Conservation (phyloP, 1,140 invertebrate species). For the Choristoneura fumiferana region DNA sequence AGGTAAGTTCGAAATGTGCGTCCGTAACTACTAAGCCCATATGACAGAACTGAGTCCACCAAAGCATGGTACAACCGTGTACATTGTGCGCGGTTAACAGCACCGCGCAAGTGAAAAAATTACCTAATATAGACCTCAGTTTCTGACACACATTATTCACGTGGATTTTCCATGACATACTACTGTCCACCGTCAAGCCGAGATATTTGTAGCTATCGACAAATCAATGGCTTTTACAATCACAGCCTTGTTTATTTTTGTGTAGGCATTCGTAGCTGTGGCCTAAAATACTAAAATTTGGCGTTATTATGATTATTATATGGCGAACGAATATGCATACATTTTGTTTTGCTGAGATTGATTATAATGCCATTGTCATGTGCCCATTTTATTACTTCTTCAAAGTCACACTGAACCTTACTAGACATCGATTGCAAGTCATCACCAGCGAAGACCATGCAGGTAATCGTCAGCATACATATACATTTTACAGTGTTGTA, state of each 20-base stretch:
- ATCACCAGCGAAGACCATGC: conserved; percentile 1
- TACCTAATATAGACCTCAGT: neutral
- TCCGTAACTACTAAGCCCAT: too few species aligned
- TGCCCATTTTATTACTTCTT: conserved; percentile 1
- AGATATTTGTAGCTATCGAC: neutral
- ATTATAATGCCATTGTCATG: too few species aligned
- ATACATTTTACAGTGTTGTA: conserved; percentile 13
- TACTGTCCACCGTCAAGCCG: conserved; percentile 1
- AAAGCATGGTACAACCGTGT: too few species aligned
- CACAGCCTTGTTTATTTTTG: neutral
- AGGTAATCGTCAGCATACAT: conserved; percentile 20
- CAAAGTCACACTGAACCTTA: neutral
- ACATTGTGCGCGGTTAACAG: too few species aligned
- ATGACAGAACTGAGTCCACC: too few species aligned
- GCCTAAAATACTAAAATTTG: neutral
- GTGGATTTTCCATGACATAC: conserved; percentile 1
- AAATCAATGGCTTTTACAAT: neutral
- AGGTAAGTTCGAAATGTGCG: too few species aligned
- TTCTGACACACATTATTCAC: neutral
- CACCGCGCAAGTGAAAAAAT: neutral
- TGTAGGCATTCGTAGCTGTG: conserved; percentile 14
- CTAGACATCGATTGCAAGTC: neutral
- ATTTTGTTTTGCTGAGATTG: conserved; percentile 14
- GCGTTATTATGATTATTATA: neutral
- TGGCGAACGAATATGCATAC: conserved; percentile 7